Evolutionary conservation across 2,113 vertebrate genomes (phyloP).

Genomic region (Dissostichus mawsoni): DNA sequence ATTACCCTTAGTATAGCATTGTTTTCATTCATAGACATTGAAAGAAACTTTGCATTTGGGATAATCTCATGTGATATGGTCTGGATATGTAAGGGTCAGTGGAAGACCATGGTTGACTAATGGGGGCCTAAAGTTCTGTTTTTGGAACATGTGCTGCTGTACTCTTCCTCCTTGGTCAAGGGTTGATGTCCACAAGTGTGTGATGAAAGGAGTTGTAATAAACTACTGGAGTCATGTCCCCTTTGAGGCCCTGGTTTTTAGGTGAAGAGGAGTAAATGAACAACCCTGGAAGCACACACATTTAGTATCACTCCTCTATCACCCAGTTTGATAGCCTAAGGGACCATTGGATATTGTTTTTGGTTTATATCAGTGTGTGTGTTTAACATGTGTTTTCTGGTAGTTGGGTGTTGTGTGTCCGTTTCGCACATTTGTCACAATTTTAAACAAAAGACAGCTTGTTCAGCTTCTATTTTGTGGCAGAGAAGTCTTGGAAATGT

Average conservation of each 20-base stretch:
- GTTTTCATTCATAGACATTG: background rate
- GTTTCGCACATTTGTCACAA: background rate
- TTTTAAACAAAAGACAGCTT: background rate
- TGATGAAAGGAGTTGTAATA: constrained; percentile 45
- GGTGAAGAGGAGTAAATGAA: constrained; percentile 49
- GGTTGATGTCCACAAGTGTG: constrained; percentile 35
- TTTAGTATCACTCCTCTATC: constrained; percentile 13
- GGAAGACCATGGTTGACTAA: constrained; percentile 36
- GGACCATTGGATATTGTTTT: background rate
- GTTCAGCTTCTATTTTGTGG: constrained; percentile 4
- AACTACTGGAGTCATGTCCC: constrained; percentile 11
- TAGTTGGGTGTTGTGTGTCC: background rate
- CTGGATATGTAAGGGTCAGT: constrained; percentile 15
- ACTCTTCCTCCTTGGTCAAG: constrained; percentile 65
- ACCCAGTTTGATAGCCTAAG: background rate
- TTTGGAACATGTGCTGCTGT: constrained; percentile 41
- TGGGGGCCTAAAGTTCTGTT: constrained; percentile 31
- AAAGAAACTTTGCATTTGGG: background rate
- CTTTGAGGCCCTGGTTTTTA: constrained; percentile 30
- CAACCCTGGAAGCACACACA: constrained; percentile 29
- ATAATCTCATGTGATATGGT: background rate
- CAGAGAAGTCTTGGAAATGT: constrained; percentile 12
- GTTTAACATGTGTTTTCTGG: background rate
- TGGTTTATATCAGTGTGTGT: background rate
- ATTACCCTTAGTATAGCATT: background rate